Evolutionary conservation across 2,888 invertebrate genomes (phyloP).

Genomic region (Gymnocheta viridis): DNA sequence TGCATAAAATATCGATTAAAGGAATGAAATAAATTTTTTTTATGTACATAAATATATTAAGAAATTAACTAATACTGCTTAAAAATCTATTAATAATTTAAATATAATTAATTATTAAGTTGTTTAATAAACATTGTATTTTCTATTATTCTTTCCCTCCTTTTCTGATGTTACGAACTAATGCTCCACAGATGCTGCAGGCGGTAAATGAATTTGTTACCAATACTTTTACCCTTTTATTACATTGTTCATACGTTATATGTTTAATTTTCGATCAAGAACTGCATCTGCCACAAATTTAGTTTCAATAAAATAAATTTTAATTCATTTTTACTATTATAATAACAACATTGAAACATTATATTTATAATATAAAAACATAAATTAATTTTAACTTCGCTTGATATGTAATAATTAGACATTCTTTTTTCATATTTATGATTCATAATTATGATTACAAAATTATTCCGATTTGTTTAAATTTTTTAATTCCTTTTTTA

Average conservation of each 20-base stretch:
- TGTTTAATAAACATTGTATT: slow-evolving; percentile 52
- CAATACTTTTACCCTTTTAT: slow-evolving; percentile 66
- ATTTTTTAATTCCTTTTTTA: not conserved
- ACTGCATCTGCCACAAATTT: slow-evolving; percentile 63
- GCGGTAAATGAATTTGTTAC: slow-evolving; percentile 73
- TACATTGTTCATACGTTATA: slow-evolving; percentile 16
- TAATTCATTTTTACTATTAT: slow-evolving; percentile 19
- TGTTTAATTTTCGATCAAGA: slow-evolving; percentile 13
- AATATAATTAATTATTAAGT: slow-evolving; percentile 1
- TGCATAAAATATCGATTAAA: slow-evolving; percentile 40
- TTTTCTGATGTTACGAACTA: slow-evolving; percentile 32
- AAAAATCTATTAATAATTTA: not conserved
- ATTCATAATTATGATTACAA: slow-evolving; percentile 1
- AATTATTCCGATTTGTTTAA: not conserved
- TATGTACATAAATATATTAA: slow-evolving; percentile 3
- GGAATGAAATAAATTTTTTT: slow-evolving; percentile 28
- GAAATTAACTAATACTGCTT: slow-evolving; percentile 5
- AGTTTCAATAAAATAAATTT: slow-evolving; percentile 35
- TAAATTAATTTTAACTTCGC: slow-evolving; percentile 24
- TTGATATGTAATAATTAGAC: slow-evolving; percentile 32
- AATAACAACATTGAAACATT: slow-evolving; percentile 14
- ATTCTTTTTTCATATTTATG: not conserved
- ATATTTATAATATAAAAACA: not conserved
- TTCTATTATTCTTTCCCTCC: slow-evolving; percentile 59
- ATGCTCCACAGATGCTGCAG: slow-evolving; percentile 80